Evolutionary conservation across 2,888 invertebrate genomes (phyloP), one percentile per base, ranked within the genome.

Genomic region (Listrodromus nycthemerus): DNA sequence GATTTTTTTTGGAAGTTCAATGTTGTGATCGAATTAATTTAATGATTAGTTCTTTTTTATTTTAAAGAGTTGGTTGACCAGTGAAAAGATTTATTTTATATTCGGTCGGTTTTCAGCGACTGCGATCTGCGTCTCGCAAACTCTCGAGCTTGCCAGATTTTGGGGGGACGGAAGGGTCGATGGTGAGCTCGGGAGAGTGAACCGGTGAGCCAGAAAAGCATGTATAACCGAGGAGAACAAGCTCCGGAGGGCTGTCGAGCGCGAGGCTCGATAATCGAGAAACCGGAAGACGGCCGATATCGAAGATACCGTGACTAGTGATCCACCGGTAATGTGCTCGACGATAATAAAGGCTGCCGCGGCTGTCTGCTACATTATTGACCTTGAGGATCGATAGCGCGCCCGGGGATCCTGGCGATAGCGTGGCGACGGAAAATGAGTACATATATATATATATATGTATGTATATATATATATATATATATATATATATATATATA

Each of bases 361-460:
- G 30, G 65, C 37, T 84, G 74, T 75, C 55, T 58, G 61, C 66
- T 84, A 79, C 65, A 81, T 84, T 84, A 81, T 79, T 84, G 84
- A 84, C 84, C 84, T 84, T 81, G 81, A 81, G 41, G 84, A 81
- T 84, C 81, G 78, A 78, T 81, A 74, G 63, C 63, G 58, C 30
- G 16, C 78, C 58, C 65, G 45, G 48, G 69, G 61, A 55, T 50
- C 66, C 65, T 24, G 16, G 75, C 71, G 80, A 78, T 84, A 70
- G 84, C 84, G 81, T 84, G 81, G 78, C 76, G 63, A 80, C 65
- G 74, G 80, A 78, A 77, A 80, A 83, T 80, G 65, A 74, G 30
- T 37, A 63, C 37, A 37, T 16, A 67, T 66, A 74, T 48, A 10
- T 37, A 55, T 48, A n/a, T 13, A 24, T 58, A 50, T 45, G 16